phyloP scores from a whole-genome alignment of 1,140 invertebrate genomes.

The Protaetia brevitarsis region DNA sequence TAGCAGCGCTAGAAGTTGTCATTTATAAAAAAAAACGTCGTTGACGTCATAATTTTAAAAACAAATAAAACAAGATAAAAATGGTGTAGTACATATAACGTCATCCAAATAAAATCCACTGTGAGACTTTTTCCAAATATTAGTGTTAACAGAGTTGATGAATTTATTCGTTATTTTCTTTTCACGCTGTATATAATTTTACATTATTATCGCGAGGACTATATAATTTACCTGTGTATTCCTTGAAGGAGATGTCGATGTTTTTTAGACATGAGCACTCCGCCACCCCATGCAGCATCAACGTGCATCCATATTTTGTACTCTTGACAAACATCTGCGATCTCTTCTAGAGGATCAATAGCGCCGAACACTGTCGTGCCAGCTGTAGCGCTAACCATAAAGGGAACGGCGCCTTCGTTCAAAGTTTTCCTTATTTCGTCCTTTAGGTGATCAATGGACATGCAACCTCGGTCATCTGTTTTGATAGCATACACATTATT shows the following conservation, averaged over 20 bases:
- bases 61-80: too few species aligned
- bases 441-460: conserved; percentile 71
- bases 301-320: conserved; percentile 92
- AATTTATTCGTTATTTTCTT: too few species aligned
- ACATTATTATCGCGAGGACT: too few species aligned
- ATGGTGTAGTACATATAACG: too few species aligned
- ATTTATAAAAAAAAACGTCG: too few species aligned
- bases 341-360: conserved; percentile 81
- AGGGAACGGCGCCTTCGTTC: conserved; percentile 66
- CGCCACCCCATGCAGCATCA: conserved; percentile 92
- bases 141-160: too few species aligned
- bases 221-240: conserved; percentile 70
- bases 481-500: conserved; percentile 73
- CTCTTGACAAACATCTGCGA: conserved; percentile 78
- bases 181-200: too few species aligned
- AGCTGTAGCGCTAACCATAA: conserved; percentile 88
- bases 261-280: conserved; percentile 79
- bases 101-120: too few species aligned
- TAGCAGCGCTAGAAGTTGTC: too few species aligned
- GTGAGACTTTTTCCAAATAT: too few species aligned
- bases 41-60: too few species aligned
- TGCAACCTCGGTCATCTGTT: conserved; percentile 73
- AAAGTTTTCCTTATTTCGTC: conserved; percentile 64
- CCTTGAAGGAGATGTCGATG: conserved; percentile 76
- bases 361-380: conserved; percentile 84